Conservation (phyloP, 2,113 vertebrate species). For the Cyphomyrus plagiostoma region DNA sequence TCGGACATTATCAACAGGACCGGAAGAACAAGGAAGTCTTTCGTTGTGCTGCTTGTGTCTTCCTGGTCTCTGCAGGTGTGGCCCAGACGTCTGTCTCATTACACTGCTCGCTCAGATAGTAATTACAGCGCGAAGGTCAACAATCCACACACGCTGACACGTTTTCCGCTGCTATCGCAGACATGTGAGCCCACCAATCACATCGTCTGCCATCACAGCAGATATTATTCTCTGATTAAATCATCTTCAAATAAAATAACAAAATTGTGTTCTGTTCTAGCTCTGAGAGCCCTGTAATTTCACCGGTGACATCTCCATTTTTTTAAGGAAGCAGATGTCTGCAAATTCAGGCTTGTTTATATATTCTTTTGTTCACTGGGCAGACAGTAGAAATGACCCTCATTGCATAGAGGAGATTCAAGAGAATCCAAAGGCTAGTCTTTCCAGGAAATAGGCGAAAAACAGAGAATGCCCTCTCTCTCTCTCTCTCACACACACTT, state of each 20-base stretch:
- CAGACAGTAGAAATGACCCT: conserved; percentile 34
- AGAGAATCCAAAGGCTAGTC: neutral
- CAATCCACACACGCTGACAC: neutral
- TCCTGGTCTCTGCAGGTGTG: neutral
- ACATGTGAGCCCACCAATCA: neutral
- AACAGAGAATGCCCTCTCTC: neutral
- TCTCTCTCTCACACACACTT: neutral
- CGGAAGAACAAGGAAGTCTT: neutral
- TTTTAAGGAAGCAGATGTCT: neutral
- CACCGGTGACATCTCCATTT: neutral
- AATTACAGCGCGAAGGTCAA: neutral
- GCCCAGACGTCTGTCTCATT: neutral
- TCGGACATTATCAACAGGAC: neutral
- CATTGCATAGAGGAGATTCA: conserved; percentile 30
- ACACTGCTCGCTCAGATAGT: neutral
- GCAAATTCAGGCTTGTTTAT: neutral
- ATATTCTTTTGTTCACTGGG: conserved; percentile 10
- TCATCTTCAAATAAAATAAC: neutral
- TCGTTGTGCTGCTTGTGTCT: neutral
- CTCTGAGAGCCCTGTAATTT: neutral
- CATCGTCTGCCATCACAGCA: neutral
- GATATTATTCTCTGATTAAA: neutral
- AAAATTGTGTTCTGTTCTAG: neutral
- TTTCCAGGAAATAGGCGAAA: conserved; percentile 33
- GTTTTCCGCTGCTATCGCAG: neutral